A percentile compares a stretch with the other conserved stretches of the same genome.
These are phyloP conservation scores for Temnothorax unifasciatus DNA, from an alignment of 2,888 invertebrate species.

Conservation along the genomic window DNA sequence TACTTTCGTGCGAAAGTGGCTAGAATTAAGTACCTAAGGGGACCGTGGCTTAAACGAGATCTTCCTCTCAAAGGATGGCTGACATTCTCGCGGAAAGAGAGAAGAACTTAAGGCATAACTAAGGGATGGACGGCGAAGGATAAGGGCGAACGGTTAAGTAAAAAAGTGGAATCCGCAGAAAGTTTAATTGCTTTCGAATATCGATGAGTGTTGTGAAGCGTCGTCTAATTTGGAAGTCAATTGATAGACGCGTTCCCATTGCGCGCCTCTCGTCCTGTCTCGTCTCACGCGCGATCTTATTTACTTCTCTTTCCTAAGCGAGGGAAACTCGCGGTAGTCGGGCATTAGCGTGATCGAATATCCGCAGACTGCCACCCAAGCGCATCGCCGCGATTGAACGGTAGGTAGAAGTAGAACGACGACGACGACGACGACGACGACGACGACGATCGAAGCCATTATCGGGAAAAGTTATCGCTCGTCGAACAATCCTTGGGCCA, in stretches of 20 bases:
- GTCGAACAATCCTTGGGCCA: constrained; percentile 61
- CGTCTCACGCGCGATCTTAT: constrained; percentile 62
- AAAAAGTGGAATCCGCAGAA: constrained; percentile 52
- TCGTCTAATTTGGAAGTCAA: constrained; percentile 69
- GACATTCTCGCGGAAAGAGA: constrained; percentile 17
- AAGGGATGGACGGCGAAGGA: constrained; percentile 37
- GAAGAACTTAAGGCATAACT: constrained; percentile 37
- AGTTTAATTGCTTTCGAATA: constrained; percentile 76
- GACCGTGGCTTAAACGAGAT: constrained; percentile 41
- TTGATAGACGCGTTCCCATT: constrained; percentile 47
- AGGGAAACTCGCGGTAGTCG: constrained; percentile 56
- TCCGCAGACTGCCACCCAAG: constrained; percentile 39
- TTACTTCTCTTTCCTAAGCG: constrained; percentile 56
- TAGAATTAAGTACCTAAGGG: constrained; percentile 45
- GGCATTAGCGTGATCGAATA: constrained; percentile 58
- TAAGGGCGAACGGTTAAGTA: constrained; percentile 17
- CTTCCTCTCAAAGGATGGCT: constrained; percentile 39
- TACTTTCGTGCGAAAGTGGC: constrained; percentile 19
- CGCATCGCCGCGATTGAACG: constrained; percentile 55
- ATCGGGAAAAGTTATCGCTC: constrained; percentile 69
- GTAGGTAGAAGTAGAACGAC: constrained; percentile 48
- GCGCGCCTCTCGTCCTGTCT: constrained; percentile 25
- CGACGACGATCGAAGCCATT: constrained; percentile 64
- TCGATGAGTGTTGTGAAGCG: constrained; percentile 68
- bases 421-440: constrained; percentile 60